Evolutionary conservation across 2,888 invertebrate genomes (phyloP), one percentile per base, ranked within the genome.

Genomic region (Dynastes maya): DNA sequence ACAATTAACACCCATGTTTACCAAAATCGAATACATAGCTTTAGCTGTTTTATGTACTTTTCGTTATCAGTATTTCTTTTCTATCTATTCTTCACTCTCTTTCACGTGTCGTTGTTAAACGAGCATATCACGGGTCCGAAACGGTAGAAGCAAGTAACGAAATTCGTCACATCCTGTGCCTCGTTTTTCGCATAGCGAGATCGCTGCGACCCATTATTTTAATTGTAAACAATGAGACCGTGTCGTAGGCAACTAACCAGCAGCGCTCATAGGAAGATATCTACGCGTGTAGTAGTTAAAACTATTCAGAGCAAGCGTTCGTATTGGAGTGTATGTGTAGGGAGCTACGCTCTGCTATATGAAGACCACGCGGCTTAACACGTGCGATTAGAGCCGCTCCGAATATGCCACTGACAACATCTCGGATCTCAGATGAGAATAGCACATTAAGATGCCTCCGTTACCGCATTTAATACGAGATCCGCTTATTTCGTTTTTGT

Each of bases 401-500:
- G 58, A 67, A 78, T 74, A 40, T 58, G 58, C 75, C 75, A 75
- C 78, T 75, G 74, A 78, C 74, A 78, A 58, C 75, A 61, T 74
- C 72, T 58, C 77, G 78, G 79, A 61, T 74, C 72, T 58, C 77
- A 79, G 79, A 83, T 83, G 82, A 83, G 83, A 84, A 84, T 84
- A 84, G 83, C 83, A 82, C 82, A 80, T 79, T 78, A 78, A 81
- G 68, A 79, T 53, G 78, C 78, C 77, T 81, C 77, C 80, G 78
- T 81, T 81, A 79, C 79, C 81, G 80, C 81, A 79, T 81, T 82
- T 81, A 82, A 81, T 82, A 80, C 80, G 63, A 72, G 40, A 29
- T 74, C 78, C 13, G 9, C 11, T 51, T 51, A 13, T 68, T 32
- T 68, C 79, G 80, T 80, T 76, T 71, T 77, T 11, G 70, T 29